Evolutionary conservation across 2,888 invertebrate genomes (phyloP), one percentile per base, ranked within the genome.

Genomic region (Liopterus haemorrhoidalis): DNA sequence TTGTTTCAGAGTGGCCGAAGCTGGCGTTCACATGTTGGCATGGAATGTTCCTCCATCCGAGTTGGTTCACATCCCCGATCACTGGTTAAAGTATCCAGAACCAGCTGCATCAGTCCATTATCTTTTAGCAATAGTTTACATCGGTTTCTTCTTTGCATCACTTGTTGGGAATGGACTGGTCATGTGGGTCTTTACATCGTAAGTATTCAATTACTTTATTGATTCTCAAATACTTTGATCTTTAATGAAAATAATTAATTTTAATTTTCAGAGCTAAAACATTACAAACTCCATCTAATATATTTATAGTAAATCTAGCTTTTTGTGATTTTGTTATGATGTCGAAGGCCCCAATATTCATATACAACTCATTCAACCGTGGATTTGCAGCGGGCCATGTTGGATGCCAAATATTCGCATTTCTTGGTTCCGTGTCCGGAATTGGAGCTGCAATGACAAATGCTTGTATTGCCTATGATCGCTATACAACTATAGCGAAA

Each of bases 291-390:
- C 85, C 90, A 2, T 89, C 90, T 32, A 90, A 90, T 61, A 78
- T 90, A 60, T 79, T 90, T 48, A 87, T 90, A 8, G 75, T 90
- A 39, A 87, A 90, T 65, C 67, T 90, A 61, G 86, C 90, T 1
- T 69, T 89, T 46, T 80, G 85, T 56, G 90, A 90, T 67, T 89
- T 90, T 59, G 68, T 87, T 19, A 90, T 90, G 90, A 88, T 89
- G 88, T 66, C 78, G 21, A 90, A 90, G 68, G 76, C 87, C 0
- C 89, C 89, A 0, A 79, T 90, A 52, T 87, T 89, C 64, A 85
- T 89, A 55, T 87, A 86, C 66, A 89, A 89, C 61, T 86, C 87
- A 22, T 85, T 85, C 54, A 75, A 83, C 62, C 74, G 77, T 50
- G 89, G 89, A 1, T 89, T 81, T 54, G 87, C 85, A 0, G 59